A percentile compares a stretch with the other conserved stretches of the same genome.
These are phyloP conservation scores for Moxostoma hubbsi DNA, from an alignment of 2,797 vertebrate species.

Conservation along the genomic window DNA sequence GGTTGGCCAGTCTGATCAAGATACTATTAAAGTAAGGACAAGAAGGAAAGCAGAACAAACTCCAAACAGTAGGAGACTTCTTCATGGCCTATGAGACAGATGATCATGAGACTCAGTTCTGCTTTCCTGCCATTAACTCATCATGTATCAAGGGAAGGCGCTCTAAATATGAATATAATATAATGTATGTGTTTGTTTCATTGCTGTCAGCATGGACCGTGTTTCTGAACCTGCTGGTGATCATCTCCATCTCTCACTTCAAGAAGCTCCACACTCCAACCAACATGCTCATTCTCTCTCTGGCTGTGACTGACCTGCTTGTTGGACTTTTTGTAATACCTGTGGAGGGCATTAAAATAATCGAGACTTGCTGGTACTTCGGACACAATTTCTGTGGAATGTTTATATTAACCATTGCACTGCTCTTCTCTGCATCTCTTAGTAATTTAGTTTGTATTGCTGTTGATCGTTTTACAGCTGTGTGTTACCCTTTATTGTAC, in stretches of 20 bases:
- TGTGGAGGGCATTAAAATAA: neutral
- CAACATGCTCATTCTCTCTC: slow-evolving; percentile 39
- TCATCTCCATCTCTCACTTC: slow-evolving; percentile 48
- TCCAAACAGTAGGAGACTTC: neutral
- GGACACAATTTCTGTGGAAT: slow-evolving; percentile 5
- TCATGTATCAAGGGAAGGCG: slow-evolving; percentile 29
- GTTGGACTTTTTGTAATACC: slow-evolving; percentile 59
- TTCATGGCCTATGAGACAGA: slow-evolving; percentile 22
- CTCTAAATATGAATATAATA: neutral
- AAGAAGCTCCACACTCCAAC: slow-evolving; percentile 41
- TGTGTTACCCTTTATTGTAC: slow-evolving; percentile 63
- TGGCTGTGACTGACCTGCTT: slow-evolving; percentile 21
- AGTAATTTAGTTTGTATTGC: slow-evolving; percentile 77
- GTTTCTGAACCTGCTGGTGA: slow-evolving; percentile 28
- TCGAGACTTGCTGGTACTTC: slow-evolving; percentile 23
- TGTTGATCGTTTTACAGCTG: slow-evolving; percentile 70
- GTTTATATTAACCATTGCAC: neutral
- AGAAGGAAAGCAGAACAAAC: neutral
- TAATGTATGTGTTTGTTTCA: slow-evolving; percentile 22
- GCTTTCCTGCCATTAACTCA: slow-evolving; percentile 9
- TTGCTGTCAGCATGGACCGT: neutral
- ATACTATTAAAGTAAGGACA: neutral
- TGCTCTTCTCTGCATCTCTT: slow-evolving; percentile 40
- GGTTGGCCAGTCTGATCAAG: neutral
- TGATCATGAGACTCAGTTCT: slow-evolving; percentile 15